phyloP scores from a whole-genome alignment of 2,888 invertebrate genomes.

The Hirtodrosophila duncani region DNA sequence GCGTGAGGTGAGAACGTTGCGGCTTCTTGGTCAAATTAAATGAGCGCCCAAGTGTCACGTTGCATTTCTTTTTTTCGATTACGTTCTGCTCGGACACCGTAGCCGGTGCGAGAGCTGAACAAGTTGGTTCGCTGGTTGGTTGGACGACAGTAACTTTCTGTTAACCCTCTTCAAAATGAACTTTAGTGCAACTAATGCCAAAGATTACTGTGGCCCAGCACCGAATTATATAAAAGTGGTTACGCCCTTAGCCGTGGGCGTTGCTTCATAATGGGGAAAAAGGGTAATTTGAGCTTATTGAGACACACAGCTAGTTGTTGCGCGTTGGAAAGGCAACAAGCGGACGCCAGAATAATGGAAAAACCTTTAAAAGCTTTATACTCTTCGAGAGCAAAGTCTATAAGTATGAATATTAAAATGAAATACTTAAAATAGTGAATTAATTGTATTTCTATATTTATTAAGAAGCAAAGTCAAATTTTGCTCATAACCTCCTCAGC shows the following conservation, averaged over 20 bases:
- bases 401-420: too few relatives aligned
- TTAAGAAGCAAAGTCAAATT: too few relatives aligned
- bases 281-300: slow-evolving; percentile 1
- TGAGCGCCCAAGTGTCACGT: slow-evolving; percentile 45
- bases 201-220: slow-evolving; percentile 28
- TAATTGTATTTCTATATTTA: too few relatives aligned
- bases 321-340: slow-evolving; percentile 40
- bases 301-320: too few relatives aligned
- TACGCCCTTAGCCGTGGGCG: slow-evolving; percentile 13
- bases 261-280: slow-evolving; percentile 16
- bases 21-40: slow-evolving; percentile 34
- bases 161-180: slow-evolving; percentile 38
- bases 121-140: too few relatives aligned
- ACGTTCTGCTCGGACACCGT: slow-evolving; percentile 9
- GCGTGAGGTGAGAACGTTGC: neutral
- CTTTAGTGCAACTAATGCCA: slow-evolving; percentile 42
- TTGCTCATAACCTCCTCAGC: too few relatives aligned
- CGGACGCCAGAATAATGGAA: slow-evolving; percentile 43
- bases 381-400: too few relatives aligned
- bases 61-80: slow-evolving; percentile 28
- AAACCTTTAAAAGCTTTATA: slow-evolving; percentile 32
- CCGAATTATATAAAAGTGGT: slow-evolving; percentile 18
- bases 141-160: too few relatives aligned
- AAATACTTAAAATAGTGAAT: too few relatives aligned
- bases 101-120: neutral